phyloP scores from a whole-genome alignment of 2,888 invertebrate species.

The Lordiphosa fenestrarum region DNA sequence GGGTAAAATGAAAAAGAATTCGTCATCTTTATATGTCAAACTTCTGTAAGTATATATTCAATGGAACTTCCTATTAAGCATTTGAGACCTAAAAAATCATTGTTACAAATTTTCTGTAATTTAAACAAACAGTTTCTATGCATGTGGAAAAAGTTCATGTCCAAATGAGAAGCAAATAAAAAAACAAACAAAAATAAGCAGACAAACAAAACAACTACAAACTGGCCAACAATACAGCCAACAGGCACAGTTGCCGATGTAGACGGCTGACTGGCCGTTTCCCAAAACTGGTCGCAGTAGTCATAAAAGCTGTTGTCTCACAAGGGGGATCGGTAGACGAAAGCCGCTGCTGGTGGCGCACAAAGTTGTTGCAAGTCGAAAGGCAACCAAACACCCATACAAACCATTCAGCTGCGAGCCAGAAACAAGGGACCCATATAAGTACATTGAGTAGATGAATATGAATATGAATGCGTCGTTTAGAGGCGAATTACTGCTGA shows the following conservation, averaged over 20 bases:
- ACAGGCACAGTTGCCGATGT: constrained; percentile 6
- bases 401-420: constrained; percentile 23
- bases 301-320: constrained; percentile 20
- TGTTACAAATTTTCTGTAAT: no score
- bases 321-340: constrained; percentile 4
- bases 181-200: constrained; percentile 19
- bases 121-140: constrained; percentile 15
- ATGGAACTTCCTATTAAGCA: no score
- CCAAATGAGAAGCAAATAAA: constrained; percentile 30
- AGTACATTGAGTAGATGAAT: constrained; percentile 28
- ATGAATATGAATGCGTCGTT: constrained; percentile 35
- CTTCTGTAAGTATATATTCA: no score
- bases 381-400: constrained; percentile 28
- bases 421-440: constrained; percentile 51
- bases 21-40: no score
- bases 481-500: constrained; percentile 6
- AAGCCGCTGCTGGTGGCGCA: constrained; percentile 15
- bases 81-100: no score
- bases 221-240: constrained; percentile 35
- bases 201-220: constrained; percentile 11
- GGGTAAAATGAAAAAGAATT: no score
- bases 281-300: constrained; percentile 39
- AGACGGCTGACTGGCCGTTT: no score
- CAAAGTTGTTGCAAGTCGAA: constrained; percentile 61
- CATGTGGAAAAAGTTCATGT: constrained; percentile 39